These are phyloP conservation scores for Brenthis ino DNA, from an alignment of 2,888 invertebrate genomes.

Conservation along the genomic window DNA sequence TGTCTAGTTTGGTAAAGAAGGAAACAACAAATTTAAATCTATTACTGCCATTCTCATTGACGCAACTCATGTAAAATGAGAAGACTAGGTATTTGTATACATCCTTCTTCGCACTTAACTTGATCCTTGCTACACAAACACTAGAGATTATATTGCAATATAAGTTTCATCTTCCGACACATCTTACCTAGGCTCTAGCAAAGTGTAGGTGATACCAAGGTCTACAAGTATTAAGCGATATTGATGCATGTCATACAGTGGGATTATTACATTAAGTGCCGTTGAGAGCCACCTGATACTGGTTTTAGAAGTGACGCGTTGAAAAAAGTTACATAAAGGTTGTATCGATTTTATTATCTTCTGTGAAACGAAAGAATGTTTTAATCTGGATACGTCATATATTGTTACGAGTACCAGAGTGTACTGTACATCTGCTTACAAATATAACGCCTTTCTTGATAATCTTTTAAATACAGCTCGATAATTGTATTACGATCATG, in stretches of 20 bases:
- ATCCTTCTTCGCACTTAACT: slow-evolving; percentile 9
- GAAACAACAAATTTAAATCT: slow-evolving; percentile 26
- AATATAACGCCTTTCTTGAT: neutral
- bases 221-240: slow-evolving; percentile 39
- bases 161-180: slow-evolving; percentile 17
- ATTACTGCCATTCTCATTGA: slow-evolving; percentile 29
- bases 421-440: neutral
- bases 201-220: slow-evolving; percentile 42
- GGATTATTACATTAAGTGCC: slow-evolving; percentile 38
- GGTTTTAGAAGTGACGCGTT: slow-evolving; percentile 29
- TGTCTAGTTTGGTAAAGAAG: slow-evolving; percentile 8
- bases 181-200: slow-evolving; percentile 26
- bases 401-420: neutral
- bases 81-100: slow-evolving; percentile 27
- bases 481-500: too few species aligned
- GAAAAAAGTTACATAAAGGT: slow-evolving; percentile 21
- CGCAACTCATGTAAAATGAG: slow-evolving; percentile 34
- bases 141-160: slow-evolving; percentile 31
- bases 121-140: slow-evolving; percentile 16
- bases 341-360: slow-evolving; percentile 18
- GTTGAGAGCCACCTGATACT: slow-evolving; percentile 36
- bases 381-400: neutral
- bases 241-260: slow-evolving; percentile 37
- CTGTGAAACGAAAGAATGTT: neutral
- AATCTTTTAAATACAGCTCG: too few species aligned